Percentiles rank a stretch among this genome's conserved stretches.
Conservation (phyloP, 2,888 invertebrate genomes). For the Pegoplata infirma region DNA sequence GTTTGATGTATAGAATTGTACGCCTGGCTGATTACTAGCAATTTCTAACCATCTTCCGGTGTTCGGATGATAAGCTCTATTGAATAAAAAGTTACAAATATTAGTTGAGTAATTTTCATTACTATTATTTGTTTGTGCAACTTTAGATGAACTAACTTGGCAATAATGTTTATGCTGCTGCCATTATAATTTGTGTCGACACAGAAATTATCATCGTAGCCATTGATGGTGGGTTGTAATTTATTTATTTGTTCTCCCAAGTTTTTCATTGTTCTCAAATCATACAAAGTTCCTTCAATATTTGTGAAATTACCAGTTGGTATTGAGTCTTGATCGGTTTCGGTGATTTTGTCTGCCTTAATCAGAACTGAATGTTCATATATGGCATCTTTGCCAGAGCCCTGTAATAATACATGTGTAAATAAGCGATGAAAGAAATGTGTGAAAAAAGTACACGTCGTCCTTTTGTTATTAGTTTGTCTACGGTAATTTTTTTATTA, state of each 20-base stretch:
- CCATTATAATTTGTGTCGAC: conserved; percentile 84
- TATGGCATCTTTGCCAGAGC: conserved; percentile 81
- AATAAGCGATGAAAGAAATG: no score
- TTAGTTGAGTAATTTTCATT: not conserved
- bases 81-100: conserved; percentile 11
- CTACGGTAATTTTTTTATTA: no score
- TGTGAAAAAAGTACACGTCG: no score
- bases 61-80: conserved; percentile 82
- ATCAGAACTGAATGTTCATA: conserved; percentile 85
- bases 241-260: conserved; percentile 84
- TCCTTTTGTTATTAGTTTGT: no score
- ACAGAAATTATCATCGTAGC: conserved; percentile 92
- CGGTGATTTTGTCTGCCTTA: conserved; percentile 88
- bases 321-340: conserved; percentile 83
- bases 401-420: no score
- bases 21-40: conserved; percentile 91
- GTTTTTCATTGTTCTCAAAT: conserved; percentile 84
- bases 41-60: conserved; percentile 88
- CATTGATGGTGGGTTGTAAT: conserved; percentile 83
- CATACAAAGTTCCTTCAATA: conserved; percentile 86
- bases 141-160: conserved; percentile 80
- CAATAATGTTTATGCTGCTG: conserved; percentile 80
- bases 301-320: conserved; percentile 85
- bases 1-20: conserved; percentile 94
- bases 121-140: not conserved